Percentiles rank a stretch among this genome's conserved stretches.
phyloP scores from a whole-genome alignment of 2,113 vertebrate species.

The Glareola pratincola region DNA sequence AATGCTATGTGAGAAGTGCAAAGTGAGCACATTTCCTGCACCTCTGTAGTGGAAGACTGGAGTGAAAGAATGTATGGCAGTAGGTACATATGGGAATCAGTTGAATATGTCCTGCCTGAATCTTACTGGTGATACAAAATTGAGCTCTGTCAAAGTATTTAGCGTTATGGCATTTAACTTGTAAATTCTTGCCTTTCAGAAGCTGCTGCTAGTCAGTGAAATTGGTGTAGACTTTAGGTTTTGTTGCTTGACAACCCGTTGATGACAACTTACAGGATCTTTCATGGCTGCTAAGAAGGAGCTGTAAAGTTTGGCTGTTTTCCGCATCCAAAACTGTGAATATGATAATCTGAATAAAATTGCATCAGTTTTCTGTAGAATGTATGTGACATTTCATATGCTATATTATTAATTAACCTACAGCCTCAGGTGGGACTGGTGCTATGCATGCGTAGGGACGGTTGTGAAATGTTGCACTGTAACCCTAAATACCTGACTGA shows the following conservation, averaged over 20 bases:
- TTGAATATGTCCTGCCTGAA: neutral
- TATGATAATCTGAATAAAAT: neutral
- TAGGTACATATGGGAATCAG: rapidly evolving
- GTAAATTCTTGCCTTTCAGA: neutral
- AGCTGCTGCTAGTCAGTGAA: neutral
- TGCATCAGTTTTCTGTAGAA: neutral
- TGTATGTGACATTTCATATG: neutral
- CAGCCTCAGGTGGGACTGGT: neutral
- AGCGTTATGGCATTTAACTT: neutral
- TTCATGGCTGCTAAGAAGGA: neutral
- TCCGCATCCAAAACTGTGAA: neutral
- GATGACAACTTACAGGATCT: neutral
- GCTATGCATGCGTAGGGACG: neutral
- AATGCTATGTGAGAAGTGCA: neutral
- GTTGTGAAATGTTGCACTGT: neutral
- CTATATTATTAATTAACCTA: neutral
- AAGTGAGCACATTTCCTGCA: neutral
- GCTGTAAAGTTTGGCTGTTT: neutral
- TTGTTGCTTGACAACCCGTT: neutral
- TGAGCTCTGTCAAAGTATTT: neutral
- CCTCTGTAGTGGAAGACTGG: neutral
- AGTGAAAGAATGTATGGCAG: neutral
- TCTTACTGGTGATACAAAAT: neutral
- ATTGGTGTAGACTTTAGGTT: neutral
- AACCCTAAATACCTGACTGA: neutral